These are phyloP conservation scores for Cotesia typhae DNA, from an alignment of 1,140 invertebrate genomes.

Conservation along the genomic window DNA sequence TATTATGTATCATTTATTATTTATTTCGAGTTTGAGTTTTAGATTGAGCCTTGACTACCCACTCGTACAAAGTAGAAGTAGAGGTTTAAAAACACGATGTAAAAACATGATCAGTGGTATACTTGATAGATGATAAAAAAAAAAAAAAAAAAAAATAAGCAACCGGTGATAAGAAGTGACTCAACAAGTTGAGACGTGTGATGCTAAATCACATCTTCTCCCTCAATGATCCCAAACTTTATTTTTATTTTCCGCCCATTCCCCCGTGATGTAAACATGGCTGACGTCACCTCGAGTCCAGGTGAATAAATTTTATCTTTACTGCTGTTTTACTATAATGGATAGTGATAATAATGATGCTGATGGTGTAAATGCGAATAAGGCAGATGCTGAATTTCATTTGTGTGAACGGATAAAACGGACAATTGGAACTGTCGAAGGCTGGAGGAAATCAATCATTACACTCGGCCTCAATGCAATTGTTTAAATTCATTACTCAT, in stretches of 20 bases:
- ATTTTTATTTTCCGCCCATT: not conserved
- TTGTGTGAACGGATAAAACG: not conserved
- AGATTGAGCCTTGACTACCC: too few relatives aligned
- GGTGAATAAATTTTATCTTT: conserved; percentile 17
- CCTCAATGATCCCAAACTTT: not conserved
- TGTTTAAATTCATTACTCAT: not conserved
- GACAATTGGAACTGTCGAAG: not conserved
- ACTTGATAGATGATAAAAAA: not conserved
- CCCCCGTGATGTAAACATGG: conserved; percentile 18
- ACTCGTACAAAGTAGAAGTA: too few relatives aligned
- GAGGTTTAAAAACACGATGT: too few relatives aligned
- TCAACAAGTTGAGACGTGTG: conserved; percentile 28
- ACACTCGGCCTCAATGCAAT: conserved; percentile 3
- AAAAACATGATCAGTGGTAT: too few relatives aligned
- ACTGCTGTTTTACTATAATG: not conserved
- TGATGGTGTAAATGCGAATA: not conserved
- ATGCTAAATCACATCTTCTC: conserved; percentile 24
- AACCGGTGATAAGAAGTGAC: conserved; percentile 32
- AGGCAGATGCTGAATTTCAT: not conserved
- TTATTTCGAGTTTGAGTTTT: too few relatives aligned
- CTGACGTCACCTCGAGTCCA: not conserved
- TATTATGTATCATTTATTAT: not conserved
- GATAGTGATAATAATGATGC: not conserved
- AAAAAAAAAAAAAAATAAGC: conserved; percentile 14
- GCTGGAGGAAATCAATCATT: conserved; percentile 17